Conservation (phyloP, 2,797 vertebrate species). For the Cyprinella venusta region DNA sequence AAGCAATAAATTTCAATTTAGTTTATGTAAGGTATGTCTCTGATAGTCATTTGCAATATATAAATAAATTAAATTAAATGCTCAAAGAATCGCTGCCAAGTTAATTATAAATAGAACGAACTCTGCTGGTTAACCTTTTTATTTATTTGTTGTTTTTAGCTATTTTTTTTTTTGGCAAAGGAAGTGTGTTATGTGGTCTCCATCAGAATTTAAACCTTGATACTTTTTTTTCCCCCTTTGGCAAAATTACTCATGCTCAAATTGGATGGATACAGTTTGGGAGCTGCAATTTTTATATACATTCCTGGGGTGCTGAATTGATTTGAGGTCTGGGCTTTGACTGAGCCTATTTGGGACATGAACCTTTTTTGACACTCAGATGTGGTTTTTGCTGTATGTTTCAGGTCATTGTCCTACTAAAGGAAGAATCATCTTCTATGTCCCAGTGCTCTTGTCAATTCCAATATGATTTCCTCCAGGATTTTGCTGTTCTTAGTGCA, state of each 20-base stretch:
- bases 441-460: conserved; percentile 21
- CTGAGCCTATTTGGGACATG: background rate
- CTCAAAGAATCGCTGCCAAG: background rate
- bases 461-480: background rate
- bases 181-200: background rate
- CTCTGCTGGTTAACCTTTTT: background rate
- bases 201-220: background rate
- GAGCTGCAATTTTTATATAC: background rate
- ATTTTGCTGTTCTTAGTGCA: conserved; percentile 7
- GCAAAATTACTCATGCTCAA: background rate
- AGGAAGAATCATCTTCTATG: background rate
- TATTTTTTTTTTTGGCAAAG: background rate
- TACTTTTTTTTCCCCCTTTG: background rate
- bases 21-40: background rate
- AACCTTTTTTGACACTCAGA: background rate
- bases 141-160: no score
- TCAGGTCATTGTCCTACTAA: conserved; percentile 2
- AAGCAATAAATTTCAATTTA: background rate
- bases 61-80: background rate
- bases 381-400: conserved; percentile 1
- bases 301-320: background rate
- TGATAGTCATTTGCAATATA: background rate
- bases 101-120: background rate
- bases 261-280: background rate
- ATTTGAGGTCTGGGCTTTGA: conserved; percentile 3